A percentile compares a stretch with the other conserved stretches of the same genome.
Evolutionary conservation across 2,797 vertebrate species (phyloP).

Genomic region (Heliangelus exortis): DNA sequence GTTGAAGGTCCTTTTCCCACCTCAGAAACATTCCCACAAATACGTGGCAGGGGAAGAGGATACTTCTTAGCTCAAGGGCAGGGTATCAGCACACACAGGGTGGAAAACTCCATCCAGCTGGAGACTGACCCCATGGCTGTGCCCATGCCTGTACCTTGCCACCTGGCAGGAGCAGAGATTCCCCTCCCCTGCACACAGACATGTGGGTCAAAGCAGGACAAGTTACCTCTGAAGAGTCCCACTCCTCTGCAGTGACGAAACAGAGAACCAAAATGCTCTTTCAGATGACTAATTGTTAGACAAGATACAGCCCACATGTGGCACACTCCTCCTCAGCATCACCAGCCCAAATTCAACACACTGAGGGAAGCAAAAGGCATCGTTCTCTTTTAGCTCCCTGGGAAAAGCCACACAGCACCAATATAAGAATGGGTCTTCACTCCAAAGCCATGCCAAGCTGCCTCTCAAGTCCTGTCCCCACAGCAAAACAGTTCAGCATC

Average conservation of each 20-base stretch:
- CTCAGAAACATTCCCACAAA: neutral
- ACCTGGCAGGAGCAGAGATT: neutral
- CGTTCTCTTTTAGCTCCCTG: neutral
- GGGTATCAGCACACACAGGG: rapidly evolving
- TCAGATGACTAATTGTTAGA: conserved; percentile 21
- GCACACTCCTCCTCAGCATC: neutral
- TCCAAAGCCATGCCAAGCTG: neutral
- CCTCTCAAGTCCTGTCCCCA: neutral
- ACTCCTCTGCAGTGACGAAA: neutral
- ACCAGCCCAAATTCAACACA: neutral
- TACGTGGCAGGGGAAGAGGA: rapidly evolving
- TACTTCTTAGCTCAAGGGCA: neutral
- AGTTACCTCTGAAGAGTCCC: neutral
- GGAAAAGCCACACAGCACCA: rapidly evolving
- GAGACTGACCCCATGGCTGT: neutral
- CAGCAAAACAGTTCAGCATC: rapidly evolving
- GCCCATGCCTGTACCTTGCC: neutral
- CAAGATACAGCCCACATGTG: neutral
- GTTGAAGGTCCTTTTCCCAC: neutral
- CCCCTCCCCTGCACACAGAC: rapidly evolving
- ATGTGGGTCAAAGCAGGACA: neutral
- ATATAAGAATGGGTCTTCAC: neutral
- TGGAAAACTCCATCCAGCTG: neutral
- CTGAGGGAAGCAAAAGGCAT: neutral
- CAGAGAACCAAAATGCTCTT: neutral